phyloP scores from a whole-genome alignment of 2,113 vertebrate species.

The Oplegnathus fasciatus region DNA sequence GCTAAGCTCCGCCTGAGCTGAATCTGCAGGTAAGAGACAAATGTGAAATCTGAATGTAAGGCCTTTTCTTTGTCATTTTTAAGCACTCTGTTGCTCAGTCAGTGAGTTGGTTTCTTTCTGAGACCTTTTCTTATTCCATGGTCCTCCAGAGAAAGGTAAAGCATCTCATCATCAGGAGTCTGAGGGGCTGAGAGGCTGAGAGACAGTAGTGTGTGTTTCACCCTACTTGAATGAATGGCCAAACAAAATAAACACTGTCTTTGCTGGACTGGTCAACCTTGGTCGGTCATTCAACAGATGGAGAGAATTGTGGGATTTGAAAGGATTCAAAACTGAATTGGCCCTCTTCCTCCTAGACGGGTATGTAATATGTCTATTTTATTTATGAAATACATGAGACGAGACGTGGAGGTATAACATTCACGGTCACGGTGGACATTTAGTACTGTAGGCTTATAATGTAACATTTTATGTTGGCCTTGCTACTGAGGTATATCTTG shows the following conservation, averaged over 20 bases:
- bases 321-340: too few species aligned
- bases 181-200: constrained; percentile 3
- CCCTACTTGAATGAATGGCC: neutral
- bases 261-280: neutral
- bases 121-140: neutral
- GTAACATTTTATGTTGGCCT: too few species aligned
- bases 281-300: too few species aligned
- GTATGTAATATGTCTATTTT: too few species aligned
- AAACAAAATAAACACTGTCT: neutral
- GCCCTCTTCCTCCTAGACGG: too few species aligned
- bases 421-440: too few species aligned
- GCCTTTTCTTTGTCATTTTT: neutral
- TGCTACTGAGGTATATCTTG: too few species aligned
- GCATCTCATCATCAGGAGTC: neutral
- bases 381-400: too few species aligned
- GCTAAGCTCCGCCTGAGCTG: neutral
- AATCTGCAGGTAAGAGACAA: constrained; percentile 11
- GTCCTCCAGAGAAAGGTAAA: neutral
- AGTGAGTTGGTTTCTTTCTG: constrained; percentile 5
- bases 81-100: neutral
- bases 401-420: too few species aligned
- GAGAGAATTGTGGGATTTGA: too few species aligned
- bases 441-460: too few species aligned
- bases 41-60: constrained; percentile 4
- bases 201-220: neutral